Evolutionary conservation across 2,113 vertebrate species (phyloP).

Genomic region (Channa maculata): DNA sequence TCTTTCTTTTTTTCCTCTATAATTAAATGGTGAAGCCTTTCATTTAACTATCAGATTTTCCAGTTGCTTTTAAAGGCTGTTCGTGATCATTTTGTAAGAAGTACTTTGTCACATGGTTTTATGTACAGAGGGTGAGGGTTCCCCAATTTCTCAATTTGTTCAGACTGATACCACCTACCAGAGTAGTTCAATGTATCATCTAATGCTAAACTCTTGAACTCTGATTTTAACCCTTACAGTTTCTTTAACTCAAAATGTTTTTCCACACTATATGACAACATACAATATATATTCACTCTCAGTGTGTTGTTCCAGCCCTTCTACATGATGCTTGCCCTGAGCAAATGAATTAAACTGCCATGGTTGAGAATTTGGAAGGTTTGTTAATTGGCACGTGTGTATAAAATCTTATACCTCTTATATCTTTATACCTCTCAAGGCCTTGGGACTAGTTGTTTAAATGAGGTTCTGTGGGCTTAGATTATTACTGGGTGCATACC

Average conservation of each 20-base stretch:
- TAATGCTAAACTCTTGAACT: conserved; percentile 17
- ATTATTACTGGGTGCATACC: too few species aligned
- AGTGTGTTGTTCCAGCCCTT: conserved; percentile 24
- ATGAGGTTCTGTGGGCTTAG: too few species aligned
- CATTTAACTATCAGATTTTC: too few species aligned
- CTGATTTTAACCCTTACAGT: background rate
- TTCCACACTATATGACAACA: conserved; percentile 27
- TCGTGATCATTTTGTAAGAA: too few species aligned
- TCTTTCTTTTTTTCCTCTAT: too few species aligned
- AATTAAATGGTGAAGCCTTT: too few species aligned
- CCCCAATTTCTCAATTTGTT: background rate
- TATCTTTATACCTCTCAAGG: too few species aligned
- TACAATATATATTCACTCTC: conserved; percentile 28
- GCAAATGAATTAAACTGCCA: conserved; percentile 4
- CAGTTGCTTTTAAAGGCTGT: too few species aligned
- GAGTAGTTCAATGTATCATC: conserved; percentile 5
- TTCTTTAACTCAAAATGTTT: background rate
- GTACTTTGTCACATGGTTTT: too few species aligned
- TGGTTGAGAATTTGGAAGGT: background rate
- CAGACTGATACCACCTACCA: background rate
- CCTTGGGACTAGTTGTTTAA: too few species aligned
- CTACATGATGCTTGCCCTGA: conserved; percentile 22
- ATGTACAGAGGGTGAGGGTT: background rate
- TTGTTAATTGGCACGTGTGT: too few species aligned
- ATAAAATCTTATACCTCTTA: too few species aligned